phyloP scores from a whole-genome alignment of 2,113 vertebrate species.

The Triplophysa rosa region DNA sequence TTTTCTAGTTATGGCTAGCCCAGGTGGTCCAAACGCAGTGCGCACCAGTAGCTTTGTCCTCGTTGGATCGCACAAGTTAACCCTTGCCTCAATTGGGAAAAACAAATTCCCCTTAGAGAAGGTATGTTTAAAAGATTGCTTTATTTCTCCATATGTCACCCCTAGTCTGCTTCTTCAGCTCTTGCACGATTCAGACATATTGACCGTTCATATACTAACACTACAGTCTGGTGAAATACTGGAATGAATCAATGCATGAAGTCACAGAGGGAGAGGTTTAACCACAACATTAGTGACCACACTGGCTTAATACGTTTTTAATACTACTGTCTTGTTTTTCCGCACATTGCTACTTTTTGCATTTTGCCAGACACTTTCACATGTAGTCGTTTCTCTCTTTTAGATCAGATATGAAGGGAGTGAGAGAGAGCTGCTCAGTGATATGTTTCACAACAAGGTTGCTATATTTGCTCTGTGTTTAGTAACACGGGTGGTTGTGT shows the following conservation, averaged over 20 bases:
- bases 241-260: neutral
- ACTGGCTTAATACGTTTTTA: neutral
- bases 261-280: conserved; percentile 8
- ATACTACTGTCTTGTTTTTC: conserved; percentile 28
- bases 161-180: neutral
- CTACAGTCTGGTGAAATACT: neutral
- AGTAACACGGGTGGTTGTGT: conserved; percentile 39
- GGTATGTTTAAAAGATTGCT: conserved; percentile 73
- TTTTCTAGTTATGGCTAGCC: conserved; percentile 84
- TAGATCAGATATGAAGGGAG: conserved; percentile 87
- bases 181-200: neutral
- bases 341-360: conserved; percentile 2
- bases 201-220: neutral
- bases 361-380: conserved; percentile 36
- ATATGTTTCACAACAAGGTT: conserved; percentile 89
- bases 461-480: conserved; percentile 63
- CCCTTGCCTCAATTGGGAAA: conserved; percentile 81
- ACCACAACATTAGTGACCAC: conserved; percentile 4
- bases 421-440: conserved; percentile 82
- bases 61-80: conserved; percentile 86
- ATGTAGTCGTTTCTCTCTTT: conserved; percentile 64
- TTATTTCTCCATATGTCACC: neutral
- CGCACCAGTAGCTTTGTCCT: conserved; percentile 88
- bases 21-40: conserved; percentile 85
- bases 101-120: conserved; percentile 88